Base-by-base conservation (phyloP, 2,888 invertebrate genomes). In the Rhimphoctona megacephalus region DNA sequence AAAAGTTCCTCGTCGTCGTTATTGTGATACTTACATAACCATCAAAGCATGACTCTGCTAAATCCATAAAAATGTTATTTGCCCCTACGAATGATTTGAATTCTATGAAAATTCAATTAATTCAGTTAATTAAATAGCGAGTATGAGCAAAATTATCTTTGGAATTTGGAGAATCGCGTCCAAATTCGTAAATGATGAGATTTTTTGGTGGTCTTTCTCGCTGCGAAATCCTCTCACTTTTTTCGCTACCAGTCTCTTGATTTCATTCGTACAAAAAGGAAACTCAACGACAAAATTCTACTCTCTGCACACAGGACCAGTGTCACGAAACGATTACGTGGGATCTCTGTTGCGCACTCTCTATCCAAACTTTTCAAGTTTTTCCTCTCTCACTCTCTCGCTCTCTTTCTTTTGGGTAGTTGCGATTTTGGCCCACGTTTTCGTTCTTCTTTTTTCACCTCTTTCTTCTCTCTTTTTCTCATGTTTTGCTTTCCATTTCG, bases 271-370 rank as follows among this genome's bases (percentile, higher is more conserved):
- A 66, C 8, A 66, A 85, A 67, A 81, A 81, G 73, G 52, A n/a
- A 73, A 78, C 43, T 67, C 74, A 43, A 73, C 77, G 72, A 81
- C 73, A 61, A 85, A 79, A 82, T 67, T 85, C 78, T 85, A 76
- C 76, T 49, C 85, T 69, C 61, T 30, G 43, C 70, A 25, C 30
- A 14, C 49, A 39, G 81, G 54, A 46, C n/a, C 81, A 67, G 49
- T 70, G 77, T 72, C 67, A 79, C 82, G 82, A 78, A 74, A 61
- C 74, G 78, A 81, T 81, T 85, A 76, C 67, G 90, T 88, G 88
- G 87, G 87, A 87, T 88, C 90, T 89, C 80, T 81, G 85, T 88
- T 88, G 85, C 61, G 46, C 54, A 43, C 78, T 70, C 61, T 39
- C n/a, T 14, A 19, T 17, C 84, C 81, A 39, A 76, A 78, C 78